These are phyloP conservation scores for Donacobius atricapilla DNA, from an alignment of 2,113 vertebrate species.

Conservation along the genomic window DNA sequence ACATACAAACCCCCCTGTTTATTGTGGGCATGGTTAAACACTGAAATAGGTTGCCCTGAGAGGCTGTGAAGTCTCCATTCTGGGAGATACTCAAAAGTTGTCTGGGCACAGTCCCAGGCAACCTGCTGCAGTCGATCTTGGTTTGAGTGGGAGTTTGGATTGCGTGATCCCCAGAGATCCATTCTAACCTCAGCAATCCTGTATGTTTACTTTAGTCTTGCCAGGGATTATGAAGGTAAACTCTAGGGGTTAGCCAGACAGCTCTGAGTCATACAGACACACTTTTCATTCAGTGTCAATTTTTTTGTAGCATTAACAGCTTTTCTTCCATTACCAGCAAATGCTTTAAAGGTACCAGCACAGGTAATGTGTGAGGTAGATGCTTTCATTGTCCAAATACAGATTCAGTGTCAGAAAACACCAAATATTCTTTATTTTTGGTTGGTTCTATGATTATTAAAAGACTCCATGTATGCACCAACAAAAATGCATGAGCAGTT, in stretches of 20 bases:
- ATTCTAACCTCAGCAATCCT: neutral
- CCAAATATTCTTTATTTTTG: neutral
- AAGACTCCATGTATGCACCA: neutral
- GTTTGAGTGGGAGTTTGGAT: neutral
- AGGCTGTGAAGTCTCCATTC: neutral
- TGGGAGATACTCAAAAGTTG: neutral
- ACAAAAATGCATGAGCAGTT: neutral
- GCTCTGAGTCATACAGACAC: neutral
- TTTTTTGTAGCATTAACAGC: neutral
- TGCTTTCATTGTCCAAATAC: neutral
- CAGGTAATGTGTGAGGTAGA: neutral
- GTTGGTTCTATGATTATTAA: neutral
- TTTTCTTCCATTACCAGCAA: neutral
- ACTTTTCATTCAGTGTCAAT: neutral
- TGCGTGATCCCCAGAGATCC: neutral
- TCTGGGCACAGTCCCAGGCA: neutral
- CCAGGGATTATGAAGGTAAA: neutral
- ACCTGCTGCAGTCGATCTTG: neutral
- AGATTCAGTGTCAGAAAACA: neutral
- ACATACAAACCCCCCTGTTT: rapidly evolving
- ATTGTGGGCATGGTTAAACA: neutral
- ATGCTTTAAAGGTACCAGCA: neutral
- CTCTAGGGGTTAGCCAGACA: neutral
- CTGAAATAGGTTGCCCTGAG: neutral
- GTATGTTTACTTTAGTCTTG: neutral